phyloP scores from a whole-genome alignment of 2,888 invertebrate species.

The Drosophila niveifrons region DNA sequence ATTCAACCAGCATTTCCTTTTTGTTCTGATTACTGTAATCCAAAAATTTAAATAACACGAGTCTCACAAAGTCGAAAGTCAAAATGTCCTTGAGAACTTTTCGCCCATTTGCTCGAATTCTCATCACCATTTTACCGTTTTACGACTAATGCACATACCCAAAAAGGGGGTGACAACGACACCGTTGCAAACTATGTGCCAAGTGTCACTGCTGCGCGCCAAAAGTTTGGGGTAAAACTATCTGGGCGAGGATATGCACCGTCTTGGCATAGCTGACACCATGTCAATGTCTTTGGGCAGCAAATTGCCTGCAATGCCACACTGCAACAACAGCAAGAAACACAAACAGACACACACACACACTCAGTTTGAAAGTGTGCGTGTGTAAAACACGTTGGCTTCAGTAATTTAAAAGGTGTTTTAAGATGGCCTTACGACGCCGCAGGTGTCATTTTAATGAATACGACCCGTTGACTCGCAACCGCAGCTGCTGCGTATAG shows the following conservation, averaged over 20 bases:
- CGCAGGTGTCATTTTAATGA: constrained; percentile 73
- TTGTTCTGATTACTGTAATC: background rate
- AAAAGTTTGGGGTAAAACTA: constrained; percentile 42
- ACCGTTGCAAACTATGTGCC: constrained; percentile 51
- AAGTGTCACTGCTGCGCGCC: constrained; percentile 56
- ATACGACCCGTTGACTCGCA: constrained; percentile 28
- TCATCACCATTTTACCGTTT: constrained; percentile 15
- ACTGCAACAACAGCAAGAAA: constrained; percentile 24
- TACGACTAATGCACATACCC: background rate
- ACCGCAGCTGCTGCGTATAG: background rate
- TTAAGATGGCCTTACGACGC: constrained; percentile 47
- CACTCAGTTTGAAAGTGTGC: background rate
- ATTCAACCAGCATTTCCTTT: background rate
- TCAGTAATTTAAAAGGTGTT: constrained; percentile 44
- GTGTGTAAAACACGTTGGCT: constrained; percentile 34
- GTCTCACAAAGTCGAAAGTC: background rate
- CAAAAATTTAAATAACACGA: background rate
- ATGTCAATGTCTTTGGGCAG: constrained; percentile 66
- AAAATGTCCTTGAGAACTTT: constrained; percentile 15
- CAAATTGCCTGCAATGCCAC: constrained; percentile 52
- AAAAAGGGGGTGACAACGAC: constrained; percentile 36
- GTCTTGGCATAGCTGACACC: constrained; percentile 52
- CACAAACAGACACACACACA: background rate
- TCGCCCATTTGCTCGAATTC: background rate
- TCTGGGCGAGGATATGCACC: constrained; percentile 35